Percentiles rank a stretch among this genome's conserved stretches.
phyloP scores from a whole-genome alignment of 2,888 invertebrate species.

The Antitype chi region DNA sequence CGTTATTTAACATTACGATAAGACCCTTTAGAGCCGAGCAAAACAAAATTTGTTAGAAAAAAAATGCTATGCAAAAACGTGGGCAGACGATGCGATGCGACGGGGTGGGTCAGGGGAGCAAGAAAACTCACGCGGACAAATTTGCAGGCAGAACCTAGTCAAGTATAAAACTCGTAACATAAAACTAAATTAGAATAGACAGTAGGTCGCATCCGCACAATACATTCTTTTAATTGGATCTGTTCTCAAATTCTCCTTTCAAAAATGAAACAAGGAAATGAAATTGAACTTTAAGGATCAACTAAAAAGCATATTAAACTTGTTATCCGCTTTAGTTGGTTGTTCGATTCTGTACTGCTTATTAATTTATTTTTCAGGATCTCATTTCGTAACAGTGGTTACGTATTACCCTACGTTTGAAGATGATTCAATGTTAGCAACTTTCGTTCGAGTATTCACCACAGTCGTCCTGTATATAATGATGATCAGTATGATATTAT shows the following conservation, averaged over 20 bases:
- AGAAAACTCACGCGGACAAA: too few species aligned
- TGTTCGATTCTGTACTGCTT: not conserved
- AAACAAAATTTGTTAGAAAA: too few species aligned
- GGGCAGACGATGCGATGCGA: too few species aligned
- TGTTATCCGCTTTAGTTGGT: not conserved
- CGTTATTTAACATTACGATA: too few species aligned
- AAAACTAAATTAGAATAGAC: not conserved
- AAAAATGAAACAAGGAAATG: not conserved
- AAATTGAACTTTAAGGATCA: not conserved
- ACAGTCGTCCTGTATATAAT: slow-evolving; percentile 76
- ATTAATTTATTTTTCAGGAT: slow-evolving; percentile 73
- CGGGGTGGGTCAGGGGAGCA: too few species aligned
- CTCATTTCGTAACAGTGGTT: slow-evolving; percentile 83
- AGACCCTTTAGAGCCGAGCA: too few species aligned
- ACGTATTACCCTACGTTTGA: slow-evolving; percentile 83
- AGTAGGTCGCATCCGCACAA: not conserved
- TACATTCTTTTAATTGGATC: slow-evolving; percentile 2
- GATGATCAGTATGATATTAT: slow-evolving; percentile 82
- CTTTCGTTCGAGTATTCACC: slow-evolving; percentile 71
- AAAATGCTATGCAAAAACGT: too few species aligned
- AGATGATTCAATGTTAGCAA: slow-evolving; percentile 77
- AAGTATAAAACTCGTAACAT: not conserved
- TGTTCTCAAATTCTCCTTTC: not conserved
- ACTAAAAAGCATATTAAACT: not conserved
- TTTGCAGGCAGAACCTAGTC: too few species aligned